Evolutionary conservation across 2,797 vertebrate genomes (phyloP).

Genomic region (Rhadinocentrus ornatus): DNA sequence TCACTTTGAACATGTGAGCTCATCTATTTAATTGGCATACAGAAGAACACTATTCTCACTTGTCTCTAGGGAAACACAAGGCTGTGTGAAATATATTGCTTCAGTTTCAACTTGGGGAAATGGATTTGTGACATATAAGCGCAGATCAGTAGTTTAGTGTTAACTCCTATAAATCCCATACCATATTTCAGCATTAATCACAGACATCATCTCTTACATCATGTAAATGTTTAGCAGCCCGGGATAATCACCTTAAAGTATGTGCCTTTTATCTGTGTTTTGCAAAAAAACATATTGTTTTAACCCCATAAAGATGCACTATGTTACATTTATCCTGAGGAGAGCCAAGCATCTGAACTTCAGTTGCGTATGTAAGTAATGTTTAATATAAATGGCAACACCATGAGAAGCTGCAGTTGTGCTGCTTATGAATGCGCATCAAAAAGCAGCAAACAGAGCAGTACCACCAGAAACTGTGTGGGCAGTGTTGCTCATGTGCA

Average conservation of each 20-base stretch:
- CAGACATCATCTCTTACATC: conserved; percentile 26
- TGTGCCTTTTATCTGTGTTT: conserved; percentile 16
- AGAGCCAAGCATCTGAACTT: too few species aligned
- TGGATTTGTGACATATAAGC: conserved; percentile 39
- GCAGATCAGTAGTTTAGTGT: conserved; percentile 42
- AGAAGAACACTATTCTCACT: conserved; percentile 51
- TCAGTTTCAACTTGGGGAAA: conserved; percentile 44
- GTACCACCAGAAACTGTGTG: too few species aligned
- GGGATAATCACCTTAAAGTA: conserved; percentile 18
- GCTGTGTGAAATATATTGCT: conserved; percentile 36
- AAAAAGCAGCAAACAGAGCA: too few species aligned
- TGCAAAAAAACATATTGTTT: conserved; percentile 16
- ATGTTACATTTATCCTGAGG: too few species aligned
- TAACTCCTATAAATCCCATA: conserved; percentile 47
- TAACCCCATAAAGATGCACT: conserved; percentile 23
- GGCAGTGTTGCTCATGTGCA: too few species aligned
- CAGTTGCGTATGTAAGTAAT: too few species aligned
- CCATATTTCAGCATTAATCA: conserved; percentile 35
- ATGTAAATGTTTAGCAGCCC: conserved; percentile 22
- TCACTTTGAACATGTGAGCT: conserved; percentile 61
- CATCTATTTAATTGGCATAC: conserved; percentile 61
- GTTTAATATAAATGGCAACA: too few species aligned
- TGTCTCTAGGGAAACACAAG: conserved; percentile 46
- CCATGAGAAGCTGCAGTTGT: too few species aligned
- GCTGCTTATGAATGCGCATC: too few species aligned